Evolutionary conservation across 1,140 invertebrate genomes (phyloP), one percentile per base, ranked within the genome.

Genomic region (Brachionus rotundiformis): DNA sequence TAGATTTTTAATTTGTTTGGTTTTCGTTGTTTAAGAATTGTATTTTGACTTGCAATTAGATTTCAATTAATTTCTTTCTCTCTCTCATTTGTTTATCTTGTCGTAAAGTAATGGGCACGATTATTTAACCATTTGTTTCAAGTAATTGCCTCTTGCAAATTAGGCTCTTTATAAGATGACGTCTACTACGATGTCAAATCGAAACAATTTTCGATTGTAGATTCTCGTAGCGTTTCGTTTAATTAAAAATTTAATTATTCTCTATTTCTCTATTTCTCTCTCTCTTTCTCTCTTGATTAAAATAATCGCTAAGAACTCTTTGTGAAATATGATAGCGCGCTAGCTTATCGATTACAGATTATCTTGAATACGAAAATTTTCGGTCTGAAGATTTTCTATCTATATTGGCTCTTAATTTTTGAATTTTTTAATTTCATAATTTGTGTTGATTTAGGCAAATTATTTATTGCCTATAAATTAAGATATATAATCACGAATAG

Each of bases 161-260:
- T 54, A 16, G 16, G 19, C 33, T 68, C 63, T 68, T 68, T 68
- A n/a, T n/a, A 36, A 68, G 63, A 68, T 31, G 19, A 54, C 47
- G 47, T 54, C 47, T 4, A 19, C 47, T 54, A 54, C 47, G 47
- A 54, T 54, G 63, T 68, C 63, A 68, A 68, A 68, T 68, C 11
- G 33, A 36, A 36, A 36, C 16, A 29, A 29, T 8, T 33, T 63
- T 63, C 25, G 29, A 63, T 29, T 63, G 16, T 68, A 31, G 16
- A 19, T 61, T 36, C 33, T 19, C n/a, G 16, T 68, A 16, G 27
- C 63, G n/a, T 68, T 68, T 68, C 63, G 63, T 39, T 68, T 68
- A 68, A 68, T 68, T 68, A 68, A 68, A 68, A 68, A 68, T 33
- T 68, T 33, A 68, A 68, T 68, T 68, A 33, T 36, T 68, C 33